A percentile compares a stretch with the other conserved stretches of the same genome.
These are phyloP conservation scores for Diadegma fenestrale DNA, from an alignment of 2,888 invertebrate genomes.

Conservation along the genomic window DNA sequence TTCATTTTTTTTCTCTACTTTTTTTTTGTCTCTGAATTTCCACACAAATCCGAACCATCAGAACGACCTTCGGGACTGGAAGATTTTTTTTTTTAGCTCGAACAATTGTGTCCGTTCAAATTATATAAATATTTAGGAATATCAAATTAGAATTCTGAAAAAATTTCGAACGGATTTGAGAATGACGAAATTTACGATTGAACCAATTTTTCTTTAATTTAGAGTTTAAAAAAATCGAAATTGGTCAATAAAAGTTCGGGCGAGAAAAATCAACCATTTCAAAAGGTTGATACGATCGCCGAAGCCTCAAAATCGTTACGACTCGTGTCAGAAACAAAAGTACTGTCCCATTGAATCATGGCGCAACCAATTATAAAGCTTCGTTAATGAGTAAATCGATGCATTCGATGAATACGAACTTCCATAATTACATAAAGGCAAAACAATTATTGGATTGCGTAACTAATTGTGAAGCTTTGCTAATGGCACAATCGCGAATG, in stretches of 20 bases:
- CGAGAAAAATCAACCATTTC: too few species aligned
- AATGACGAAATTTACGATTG: neutral
- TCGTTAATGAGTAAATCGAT: neutral
- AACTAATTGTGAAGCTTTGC: slow-evolving; percentile 28
- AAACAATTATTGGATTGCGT: slow-evolving; percentile 14
- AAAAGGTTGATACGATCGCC: too few species aligned
- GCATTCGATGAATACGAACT: neutral
- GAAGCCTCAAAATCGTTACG: too few species aligned
- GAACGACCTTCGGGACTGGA: slow-evolving; percentile 31
- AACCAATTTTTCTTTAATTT: neutral
- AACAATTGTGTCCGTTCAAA: neutral
- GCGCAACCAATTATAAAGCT: slow-evolving; percentile 12
- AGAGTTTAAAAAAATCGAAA: too few species aligned
- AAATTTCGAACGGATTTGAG: too few species aligned
- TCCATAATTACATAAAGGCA: slow-evolving; percentile 14
- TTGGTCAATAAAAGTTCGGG: too few species aligned
- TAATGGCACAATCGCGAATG: neutral
- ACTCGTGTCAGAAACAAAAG: too few species aligned
- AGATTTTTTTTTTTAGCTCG: slow-evolving; percentile 1
- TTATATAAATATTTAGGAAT: neutral
- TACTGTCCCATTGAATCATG: too few species aligned
- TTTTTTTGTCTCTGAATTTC: neutral
- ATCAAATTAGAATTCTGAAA: too few species aligned
- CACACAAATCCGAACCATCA: slow-evolving; percentile 30
- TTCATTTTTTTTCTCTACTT: slow-evolving; percentile 18